phyloP scores from a whole-genome alignment of 1,140 invertebrate genomes.

The Macrosteles quadrilineatus region DNA sequence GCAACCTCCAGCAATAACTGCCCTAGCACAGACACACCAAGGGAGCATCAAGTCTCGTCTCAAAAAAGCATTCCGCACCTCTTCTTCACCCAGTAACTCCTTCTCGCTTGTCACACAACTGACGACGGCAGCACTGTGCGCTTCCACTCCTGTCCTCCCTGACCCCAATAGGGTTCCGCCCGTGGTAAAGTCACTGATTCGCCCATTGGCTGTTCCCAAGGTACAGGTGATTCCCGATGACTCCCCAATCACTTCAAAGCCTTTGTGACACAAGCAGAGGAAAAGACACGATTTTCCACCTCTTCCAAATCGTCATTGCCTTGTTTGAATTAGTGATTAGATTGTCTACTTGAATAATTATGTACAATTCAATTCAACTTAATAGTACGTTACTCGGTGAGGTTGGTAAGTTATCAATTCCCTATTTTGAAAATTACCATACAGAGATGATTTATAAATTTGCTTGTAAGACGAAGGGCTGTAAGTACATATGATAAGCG shows the following conservation, averaged over 20 bases:
- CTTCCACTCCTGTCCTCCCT: slow-evolving; percentile 61
- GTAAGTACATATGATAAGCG: too few species aligned
- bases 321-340: neutral
- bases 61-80: slow-evolving; percentile 57
- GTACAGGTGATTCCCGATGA: slow-evolving; percentile 51
- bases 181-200: slow-evolving; percentile 58
- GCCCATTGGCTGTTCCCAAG: slow-evolving; percentile 61
- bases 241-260: neutral
- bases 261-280: slow-evolving; percentile 21
- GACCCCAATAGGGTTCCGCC: slow-evolving; percentile 51
- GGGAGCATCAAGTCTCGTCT: slow-evolving; percentile 57
- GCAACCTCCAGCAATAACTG: slow-evolving; percentile 36
- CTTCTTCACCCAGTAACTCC: slow-evolving; percentile 49
- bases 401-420: too few species aligned
- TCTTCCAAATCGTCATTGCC: neutral
- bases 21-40: slow-evolving; percentile 23
- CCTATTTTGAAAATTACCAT: too few species aligned
- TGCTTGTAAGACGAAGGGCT: too few species aligned
- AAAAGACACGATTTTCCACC: slow-evolving; percentile 14
- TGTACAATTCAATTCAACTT: too few species aligned
- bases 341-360: too few species aligned
- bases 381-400: too few species aligned
- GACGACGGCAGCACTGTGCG: slow-evolving; percentile 63
- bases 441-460: too few species aligned
- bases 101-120: slow-evolving; percentile 59